Evolutionary conservation across 2,888 invertebrate genomes (phyloP).

Genomic region (Dynastes maya): DNA sequence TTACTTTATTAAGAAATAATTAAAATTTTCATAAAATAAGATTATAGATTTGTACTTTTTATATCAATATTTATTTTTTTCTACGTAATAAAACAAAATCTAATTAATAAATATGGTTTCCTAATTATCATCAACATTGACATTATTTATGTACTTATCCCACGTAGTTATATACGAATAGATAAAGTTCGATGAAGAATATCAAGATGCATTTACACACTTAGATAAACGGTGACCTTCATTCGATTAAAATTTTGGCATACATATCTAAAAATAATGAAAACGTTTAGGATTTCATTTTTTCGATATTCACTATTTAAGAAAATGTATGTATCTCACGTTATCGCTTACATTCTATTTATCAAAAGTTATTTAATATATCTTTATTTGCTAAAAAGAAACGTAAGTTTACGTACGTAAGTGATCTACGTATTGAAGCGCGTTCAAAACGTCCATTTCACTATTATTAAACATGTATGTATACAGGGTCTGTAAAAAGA

Average conservation of each 20-base stretch:
- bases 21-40: too few relatives aligned
- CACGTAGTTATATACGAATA: background rate
- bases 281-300: background rate
- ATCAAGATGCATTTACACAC: background rate
- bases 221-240: slow-evolving; percentile 26
- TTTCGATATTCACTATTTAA: background rate
- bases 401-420: background rate
- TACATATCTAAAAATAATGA: background rate
- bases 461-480: too few relatives aligned
- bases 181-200: background rate
- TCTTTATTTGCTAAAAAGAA: slow-evolving; percentile 2
- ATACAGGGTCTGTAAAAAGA: too few relatives aligned
- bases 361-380: background rate
- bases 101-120: too few relatives aligned
- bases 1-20: too few relatives aligned
- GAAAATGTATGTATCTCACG: background rate
- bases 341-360: background rate
- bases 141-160: background rate
- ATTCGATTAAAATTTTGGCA: background rate
- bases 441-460: too few relatives aligned
- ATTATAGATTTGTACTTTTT: too few relatives aligned
- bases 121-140: too few relatives aligned
- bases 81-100: too few relatives aligned
- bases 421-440: too few relatives aligned
- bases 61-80: too few relatives aligned